A percentile compares a stretch with the other conserved stretches of the same genome.
phyloP scores from a whole-genome alignment of 1,140 invertebrate species.

The Colletes gigas region DNA sequence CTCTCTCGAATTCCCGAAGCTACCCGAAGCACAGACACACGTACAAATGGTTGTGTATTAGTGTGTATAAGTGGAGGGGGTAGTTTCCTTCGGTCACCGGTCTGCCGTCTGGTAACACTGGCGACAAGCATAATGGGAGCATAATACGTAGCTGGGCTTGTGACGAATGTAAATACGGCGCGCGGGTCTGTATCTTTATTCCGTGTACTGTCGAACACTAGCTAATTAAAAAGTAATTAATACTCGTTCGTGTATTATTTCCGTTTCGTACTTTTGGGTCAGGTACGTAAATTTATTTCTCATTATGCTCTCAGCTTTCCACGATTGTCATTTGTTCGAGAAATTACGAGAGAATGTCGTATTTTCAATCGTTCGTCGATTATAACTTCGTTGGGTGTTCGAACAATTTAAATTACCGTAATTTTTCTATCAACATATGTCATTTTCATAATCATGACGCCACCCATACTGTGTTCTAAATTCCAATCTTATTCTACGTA shows the following conservation, averaged over 20 bases:
- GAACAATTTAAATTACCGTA: neutral
- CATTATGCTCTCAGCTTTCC: neutral
- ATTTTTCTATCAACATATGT: neutral
- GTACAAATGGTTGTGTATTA: no score
- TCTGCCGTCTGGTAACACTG: no score
- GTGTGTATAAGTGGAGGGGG: no score
- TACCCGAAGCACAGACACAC: no score
- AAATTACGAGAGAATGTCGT: neutral
- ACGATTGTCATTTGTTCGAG: constrained; percentile 2
- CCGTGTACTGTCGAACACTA: constrained; percentile 18
- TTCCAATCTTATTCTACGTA: neutral
- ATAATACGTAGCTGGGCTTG: constrained; percentile 30
- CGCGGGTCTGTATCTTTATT: constrained; percentile 1
- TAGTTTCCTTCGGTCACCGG: no score
- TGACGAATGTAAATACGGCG: constrained; percentile 32
- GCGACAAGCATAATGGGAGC: constrained; percentile 20
- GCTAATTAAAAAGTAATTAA: constrained; percentile 1
- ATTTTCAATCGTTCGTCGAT: neutral
- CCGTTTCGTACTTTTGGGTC: neutral
- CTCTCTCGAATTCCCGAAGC: no score
- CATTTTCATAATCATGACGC: neutral
- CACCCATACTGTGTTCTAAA: neutral
- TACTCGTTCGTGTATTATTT: neutral
- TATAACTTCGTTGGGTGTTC: neutral
- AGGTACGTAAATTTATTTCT: neutral